Conservation (phyloP, 2,113 vertebrate species). For the Cochlearius cochlearius region DNA sequence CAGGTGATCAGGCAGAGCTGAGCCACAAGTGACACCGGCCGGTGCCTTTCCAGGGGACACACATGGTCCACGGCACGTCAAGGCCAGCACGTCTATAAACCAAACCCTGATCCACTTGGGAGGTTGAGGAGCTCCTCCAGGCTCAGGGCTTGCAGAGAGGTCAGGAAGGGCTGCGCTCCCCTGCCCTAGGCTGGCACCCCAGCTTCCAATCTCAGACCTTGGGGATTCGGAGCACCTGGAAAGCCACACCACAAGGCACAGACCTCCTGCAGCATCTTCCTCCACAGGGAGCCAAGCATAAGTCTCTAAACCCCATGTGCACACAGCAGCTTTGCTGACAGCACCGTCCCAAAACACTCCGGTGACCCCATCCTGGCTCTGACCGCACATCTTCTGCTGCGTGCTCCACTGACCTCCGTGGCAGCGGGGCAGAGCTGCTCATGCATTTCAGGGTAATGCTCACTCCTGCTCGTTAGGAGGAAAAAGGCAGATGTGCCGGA, state of each 20-base stretch:
- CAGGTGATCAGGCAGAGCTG: fast-evolving
- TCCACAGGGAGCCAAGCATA: background rate
- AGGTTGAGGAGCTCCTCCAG: background rate
- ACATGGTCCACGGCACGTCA: fast-evolving
- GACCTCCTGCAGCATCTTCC: background rate
- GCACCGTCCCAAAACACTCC: background rate
- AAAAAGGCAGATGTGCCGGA: background rate
- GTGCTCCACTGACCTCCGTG: background rate
- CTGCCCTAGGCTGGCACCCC: background rate
- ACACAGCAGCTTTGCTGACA: background rate
- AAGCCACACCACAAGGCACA: background rate
- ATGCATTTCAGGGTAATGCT: background rate
- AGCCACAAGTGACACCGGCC: fast-evolving
- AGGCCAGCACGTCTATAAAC: background rate
- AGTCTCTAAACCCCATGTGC: background rate
- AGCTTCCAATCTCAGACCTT: background rate
- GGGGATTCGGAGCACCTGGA: background rate
- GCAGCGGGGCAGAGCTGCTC: background rate
- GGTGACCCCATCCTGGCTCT: background rate
- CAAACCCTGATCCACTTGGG: background rate
- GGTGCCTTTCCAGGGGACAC: background rate
- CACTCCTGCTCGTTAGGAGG: background rate
- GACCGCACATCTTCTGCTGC: background rate
- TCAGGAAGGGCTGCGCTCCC: background rate
- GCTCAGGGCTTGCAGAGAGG: background rate